Percentiles rank a stretch among this genome's conserved stretches.
These are phyloP conservation scores for Chiloscyllium plagiosum DNA, from an alignment of 2,113 vertebrate species.

Conservation along the genomic window DNA sequence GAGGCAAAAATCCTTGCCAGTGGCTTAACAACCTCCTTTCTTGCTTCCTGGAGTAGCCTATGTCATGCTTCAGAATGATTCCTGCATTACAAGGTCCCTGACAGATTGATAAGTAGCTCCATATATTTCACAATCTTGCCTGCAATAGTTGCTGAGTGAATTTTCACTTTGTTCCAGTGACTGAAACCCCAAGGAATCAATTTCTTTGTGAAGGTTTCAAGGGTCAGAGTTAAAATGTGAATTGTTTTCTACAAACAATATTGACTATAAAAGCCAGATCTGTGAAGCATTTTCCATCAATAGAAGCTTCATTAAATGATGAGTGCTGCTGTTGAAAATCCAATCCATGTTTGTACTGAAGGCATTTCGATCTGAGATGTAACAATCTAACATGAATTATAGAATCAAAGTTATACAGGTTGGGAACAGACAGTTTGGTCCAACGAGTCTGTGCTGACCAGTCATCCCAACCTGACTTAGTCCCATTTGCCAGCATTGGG, in stretches of 20 bases:
- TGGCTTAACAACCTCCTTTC: no score
- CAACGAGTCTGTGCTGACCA: no score
- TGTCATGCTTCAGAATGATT: not conserved
- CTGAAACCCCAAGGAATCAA: not conserved
- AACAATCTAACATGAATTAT: not conserved
- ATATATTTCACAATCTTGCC: not conserved
- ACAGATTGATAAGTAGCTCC: not conserved
- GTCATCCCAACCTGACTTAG: no score
- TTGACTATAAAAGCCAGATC: not conserved
- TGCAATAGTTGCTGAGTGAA: not conserved
- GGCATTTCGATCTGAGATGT: not conserved
- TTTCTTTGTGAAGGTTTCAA: not conserved
- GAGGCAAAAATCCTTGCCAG: no score
- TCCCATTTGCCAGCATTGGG: no score
- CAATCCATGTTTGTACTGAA: not conserved
- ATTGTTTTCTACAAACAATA: not conserved
- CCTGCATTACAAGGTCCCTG: not conserved
- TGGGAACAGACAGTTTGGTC: no score
- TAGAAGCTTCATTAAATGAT: not conserved
- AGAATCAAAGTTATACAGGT: no score
- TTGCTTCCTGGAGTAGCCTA: no score
- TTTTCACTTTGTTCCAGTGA: not conserved
- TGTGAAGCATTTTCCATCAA: not conserved
- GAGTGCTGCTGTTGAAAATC: not conserved
- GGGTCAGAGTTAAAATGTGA: not conserved